Base-by-base conservation (phyloP, 2,113 vertebrate genomes). In the Myodes glareolus region DNA sequence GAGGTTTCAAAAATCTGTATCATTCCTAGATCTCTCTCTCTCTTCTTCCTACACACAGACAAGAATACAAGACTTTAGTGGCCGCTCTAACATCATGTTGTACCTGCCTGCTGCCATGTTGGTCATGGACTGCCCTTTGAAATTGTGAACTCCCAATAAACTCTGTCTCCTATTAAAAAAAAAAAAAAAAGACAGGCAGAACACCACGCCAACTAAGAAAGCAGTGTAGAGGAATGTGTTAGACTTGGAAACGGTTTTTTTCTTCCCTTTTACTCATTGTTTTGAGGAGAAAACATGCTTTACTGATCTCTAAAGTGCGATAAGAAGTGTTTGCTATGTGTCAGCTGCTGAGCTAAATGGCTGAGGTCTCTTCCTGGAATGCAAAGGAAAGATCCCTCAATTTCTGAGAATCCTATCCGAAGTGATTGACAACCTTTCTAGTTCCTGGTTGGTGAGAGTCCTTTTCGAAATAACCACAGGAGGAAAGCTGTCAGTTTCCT, bases 391-490 rank as follows among this genome's bases (percentile, higher is more conserved):
- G 70, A 25, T 68, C 23, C 6, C 0, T 29, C 50, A 47, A 63
- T 47, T 91, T 93, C 67, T 85, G 55, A 92, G 33, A 96, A 84
- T 78, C 70, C 88, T 65, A 91, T 91, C 55, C 96, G 70, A 77
- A 77, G 90, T 47, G 67, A 67, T 52, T 65, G 82, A 72, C 72
- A 47, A 77, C 63, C 31, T 95, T 92, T 39, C 80, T 27, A 42
- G 77, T 68, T 36, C 7, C 65, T 70, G 33, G 50, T 76, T 13
- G 68, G 13, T 3, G n/a, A 42, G 52, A 39, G 42, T 91, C 89
- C 91, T 91, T 90, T 98, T 92, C 65, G 88, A 82, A 67, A 92
- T 96, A 77, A 91, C 9, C 47, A 33, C 27, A 52, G 13, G 21
- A 23, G 19, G 6, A 92, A 58, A 82, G 75, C 90, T 84, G 82